Percentiles rank a stretch among this genome's conserved stretches.
These are phyloP conservation scores for Andricus grossulariae DNA, from an alignment of 1,140 invertebrate genomes.

Conservation along the genomic window DNA sequence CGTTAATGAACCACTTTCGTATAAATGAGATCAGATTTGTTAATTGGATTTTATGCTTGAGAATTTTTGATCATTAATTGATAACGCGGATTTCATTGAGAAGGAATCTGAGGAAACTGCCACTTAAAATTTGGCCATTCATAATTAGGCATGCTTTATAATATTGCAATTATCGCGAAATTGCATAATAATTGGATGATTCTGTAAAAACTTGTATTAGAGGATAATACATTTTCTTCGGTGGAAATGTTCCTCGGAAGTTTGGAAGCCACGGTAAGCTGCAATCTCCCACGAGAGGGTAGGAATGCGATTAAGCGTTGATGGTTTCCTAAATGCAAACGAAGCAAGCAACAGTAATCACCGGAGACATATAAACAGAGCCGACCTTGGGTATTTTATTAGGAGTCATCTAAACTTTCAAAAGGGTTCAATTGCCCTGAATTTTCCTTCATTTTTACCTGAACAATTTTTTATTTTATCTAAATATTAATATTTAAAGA, in stretches of 20 bases:
- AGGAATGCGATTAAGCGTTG: constrained; percentile 75
- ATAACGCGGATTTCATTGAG: not conserved
- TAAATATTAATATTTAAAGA: too few species aligned
- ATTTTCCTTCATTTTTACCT: too few species aligned
- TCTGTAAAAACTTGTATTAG: too few species aligned
- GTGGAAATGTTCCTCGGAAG: constrained; percentile 43
- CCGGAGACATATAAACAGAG: constrained; percentile 45
- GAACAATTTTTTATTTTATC: too few species aligned
- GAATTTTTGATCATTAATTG: not conserved
- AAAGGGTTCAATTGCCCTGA: too few species aligned
- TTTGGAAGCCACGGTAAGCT: constrained; percentile 51
- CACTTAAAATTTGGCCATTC: too few species aligned
- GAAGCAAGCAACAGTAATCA: constrained; percentile 63
- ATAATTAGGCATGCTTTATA: too few species aligned
- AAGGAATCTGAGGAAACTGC: not conserved
- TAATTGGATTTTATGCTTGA: not conserved
- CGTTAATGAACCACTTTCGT: not conserved
- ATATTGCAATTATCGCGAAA: too few species aligned
- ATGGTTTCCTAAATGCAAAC: constrained; percentile 76
- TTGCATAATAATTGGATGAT: too few species aligned
- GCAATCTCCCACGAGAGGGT: constrained; percentile 70
- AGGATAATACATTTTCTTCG: not conserved
- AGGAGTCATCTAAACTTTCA: constrained; percentile 35
- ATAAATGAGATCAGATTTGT: constrained; percentile 8
- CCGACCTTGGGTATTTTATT: constrained; percentile 38